Evolutionary conservation across 1,140 invertebrate genomes (phyloP), one percentile per base, ranked within the genome.

Genomic region (Heterodera carotae): DNA sequence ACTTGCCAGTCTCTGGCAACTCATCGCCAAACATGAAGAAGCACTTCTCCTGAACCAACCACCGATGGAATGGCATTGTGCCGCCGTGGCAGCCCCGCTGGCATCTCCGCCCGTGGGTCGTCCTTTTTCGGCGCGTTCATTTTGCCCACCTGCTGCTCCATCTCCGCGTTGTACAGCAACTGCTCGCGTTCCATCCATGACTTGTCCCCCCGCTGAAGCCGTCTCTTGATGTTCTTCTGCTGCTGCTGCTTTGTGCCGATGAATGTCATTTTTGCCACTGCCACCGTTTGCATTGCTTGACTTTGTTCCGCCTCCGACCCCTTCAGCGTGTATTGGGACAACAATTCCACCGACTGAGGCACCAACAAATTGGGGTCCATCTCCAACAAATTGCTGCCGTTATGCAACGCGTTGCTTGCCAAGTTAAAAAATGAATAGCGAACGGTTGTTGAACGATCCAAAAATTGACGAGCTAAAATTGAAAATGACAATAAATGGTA

Each of bases 271-370:
- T 29, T 66, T 2, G 62, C 62, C 1, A 34, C 62, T 15, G 62
- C 62, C 62, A 66, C 62, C 25, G 62, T 66, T 29, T 66, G 62
- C 62, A 31, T 29, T 10, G 62, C 62, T 29, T 66, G 62, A 22
- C 62, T 66, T 34, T 66, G 62, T 66, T 66, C 62, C 62, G 62
- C 62, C 62, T 66, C 29, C 62, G 62, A 29, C 62, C 62, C 62
- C 29, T 34, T 66, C 62, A 66, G 62, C 29, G 25, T 31, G 62
- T 66, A 66, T 29, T 66, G 62, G 62, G 62, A 66, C 29, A 66
- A 10, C 62, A 66, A 15, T 27, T 66, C 62, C 62, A 66, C 62
- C 7, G 62, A 66, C 10, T 66, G 62, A 27, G 48, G 15, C 12
- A 56, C 15, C 22, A 22, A 22, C 48, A 4, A 56, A 22, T 22